Conservation (phyloP, 2,113 vertebrate genomes). For the Hymenochirus boettgeri region DNA sequence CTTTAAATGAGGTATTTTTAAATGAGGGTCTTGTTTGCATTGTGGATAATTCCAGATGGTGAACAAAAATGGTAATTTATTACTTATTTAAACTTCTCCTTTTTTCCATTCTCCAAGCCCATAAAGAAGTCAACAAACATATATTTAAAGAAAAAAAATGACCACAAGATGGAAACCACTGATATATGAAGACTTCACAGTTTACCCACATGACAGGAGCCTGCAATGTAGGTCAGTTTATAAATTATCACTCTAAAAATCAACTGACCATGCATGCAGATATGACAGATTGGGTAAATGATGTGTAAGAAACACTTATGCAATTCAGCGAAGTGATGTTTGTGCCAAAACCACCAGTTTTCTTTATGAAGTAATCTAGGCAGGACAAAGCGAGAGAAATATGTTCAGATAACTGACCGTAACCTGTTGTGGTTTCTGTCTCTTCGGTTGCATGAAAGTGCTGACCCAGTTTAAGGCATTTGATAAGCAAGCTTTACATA, state of each 20-base stretch:
- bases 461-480: not conserved
- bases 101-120: not conserved
- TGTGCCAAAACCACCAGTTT: conserved; percentile 5
- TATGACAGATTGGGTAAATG: conserved; percentile 6
- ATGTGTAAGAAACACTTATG: not conserved
- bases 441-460: not conserved
- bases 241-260: conserved; percentile 8
- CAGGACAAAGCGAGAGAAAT: not conserved
- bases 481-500: too few species aligned
- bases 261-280: conserved; percentile 4
- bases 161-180: conserved; percentile 10
- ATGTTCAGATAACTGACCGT: not conserved
- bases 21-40: too few species aligned
- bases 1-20: too few species aligned
- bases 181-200: conserved; percentile 13
- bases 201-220: conserved; percentile 18
- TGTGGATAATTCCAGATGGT: too few species aligned
- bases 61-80: not conserved
- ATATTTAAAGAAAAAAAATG: not conserved
- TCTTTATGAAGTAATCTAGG: not conserved
- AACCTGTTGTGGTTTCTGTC: not conserved
- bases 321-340: not conserved
- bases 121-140: not conserved
- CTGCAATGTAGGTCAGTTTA: conserved; percentile 6
- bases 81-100: not conserved